Conservation (phyloP, 2,797 vertebrate species). For the Schizothorax lantsangensis region DNA sequence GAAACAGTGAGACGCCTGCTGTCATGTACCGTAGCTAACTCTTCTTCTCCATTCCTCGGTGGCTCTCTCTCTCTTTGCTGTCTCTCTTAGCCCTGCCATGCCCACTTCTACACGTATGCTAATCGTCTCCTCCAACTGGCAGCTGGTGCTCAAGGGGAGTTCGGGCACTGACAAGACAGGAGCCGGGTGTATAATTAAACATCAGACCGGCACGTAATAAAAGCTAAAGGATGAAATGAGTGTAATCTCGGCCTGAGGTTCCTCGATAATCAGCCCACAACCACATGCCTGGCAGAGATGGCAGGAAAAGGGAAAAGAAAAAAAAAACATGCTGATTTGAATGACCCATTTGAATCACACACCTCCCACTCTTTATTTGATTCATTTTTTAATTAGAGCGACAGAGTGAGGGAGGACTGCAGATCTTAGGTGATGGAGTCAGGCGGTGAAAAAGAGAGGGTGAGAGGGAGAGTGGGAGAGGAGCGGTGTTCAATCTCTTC, state of each 20-base stretch:
- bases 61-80: slow-evolving; percentile 26
- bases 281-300: slow-evolving; percentile 57
- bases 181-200: slow-evolving; percentile 73
- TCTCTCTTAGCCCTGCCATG: slow-evolving; percentile 39
- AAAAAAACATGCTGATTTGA: slow-evolving; percentile 65
- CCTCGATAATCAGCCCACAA: slow-evolving; percentile 69
- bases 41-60: slow-evolving; percentile 57
- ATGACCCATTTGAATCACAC: slow-evolving; percentile 75
- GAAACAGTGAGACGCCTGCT: slow-evolving; percentile 66
- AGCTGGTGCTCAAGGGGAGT: slow-evolving; percentile 60
- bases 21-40: slow-evolving; percentile 70
- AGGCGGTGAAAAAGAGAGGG: slow-evolving; percentile 35
- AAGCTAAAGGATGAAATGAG: slow-evolving; percentile 67
- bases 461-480: slow-evolving; percentile 18
- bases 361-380: slow-evolving; percentile 72
- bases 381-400: slow-evolving; percentile 80
- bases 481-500: slow-evolving; percentile 62
- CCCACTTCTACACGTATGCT: slow-evolving; percentile 67
- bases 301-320: slow-evolving; percentile 41
- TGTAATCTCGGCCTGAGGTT: slow-evolving; percentile 72
- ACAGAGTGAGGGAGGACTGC: slow-evolving; percentile 60
- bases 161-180: slow-evolving; percentile 63
- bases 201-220: slow-evolving; percentile 65
- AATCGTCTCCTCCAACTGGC: slow-evolving; percentile 67
- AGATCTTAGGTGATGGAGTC: slow-evolving; percentile 60